phyloP scores from a whole-genome alignment of 2,113 vertebrate genomes.

The Lampris megalopsis region DNA sequence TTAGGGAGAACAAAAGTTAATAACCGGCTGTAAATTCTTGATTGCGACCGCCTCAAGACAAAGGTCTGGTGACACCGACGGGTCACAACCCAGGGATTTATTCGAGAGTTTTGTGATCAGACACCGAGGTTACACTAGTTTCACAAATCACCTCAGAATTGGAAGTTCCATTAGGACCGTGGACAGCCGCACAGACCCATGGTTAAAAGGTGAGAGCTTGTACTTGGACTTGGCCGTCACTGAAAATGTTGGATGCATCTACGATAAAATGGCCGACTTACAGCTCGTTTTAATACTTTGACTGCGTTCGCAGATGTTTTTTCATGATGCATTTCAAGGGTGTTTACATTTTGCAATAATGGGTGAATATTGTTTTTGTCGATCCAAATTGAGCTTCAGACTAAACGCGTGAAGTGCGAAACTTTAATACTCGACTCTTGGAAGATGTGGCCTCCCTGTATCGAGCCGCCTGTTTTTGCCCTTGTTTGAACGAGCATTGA shows the following conservation, averaged over 20 bases:
- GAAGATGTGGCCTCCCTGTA: conserved; percentile 57
- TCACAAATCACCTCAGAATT: background rate
- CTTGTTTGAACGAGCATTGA: conserved; percentile 63
- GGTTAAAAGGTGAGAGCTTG: conserved; percentile 26
- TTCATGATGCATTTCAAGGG: conserved; percentile 64
- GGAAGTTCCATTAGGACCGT: no score
- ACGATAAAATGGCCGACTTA: conserved; percentile 30
- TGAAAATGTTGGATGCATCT: background rate
- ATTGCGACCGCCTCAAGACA: background rate
- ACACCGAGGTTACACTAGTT: background rate
- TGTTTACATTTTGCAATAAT: conserved; percentile 85
- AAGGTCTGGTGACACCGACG: background rate
- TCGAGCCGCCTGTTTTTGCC: conserved; percentile 58
- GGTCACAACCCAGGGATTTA: background rate
- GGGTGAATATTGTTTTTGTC: conserved; percentile 67
- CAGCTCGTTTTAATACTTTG: conserved; percentile 6
- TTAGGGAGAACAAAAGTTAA: background rate
- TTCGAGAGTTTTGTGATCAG: background rate
- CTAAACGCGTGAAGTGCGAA: conserved; percentile 58
- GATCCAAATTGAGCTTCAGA: conserved; percentile 51
- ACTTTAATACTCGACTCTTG: conserved; percentile 48
- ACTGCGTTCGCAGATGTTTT: conserved; percentile 65
- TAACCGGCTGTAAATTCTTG: no score
- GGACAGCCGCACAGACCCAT: background rate
- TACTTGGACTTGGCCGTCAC: conserved; percentile 9